Conservation (phyloP, 2,113 vertebrate genomes). For the Aplodontia rufa region DNA sequence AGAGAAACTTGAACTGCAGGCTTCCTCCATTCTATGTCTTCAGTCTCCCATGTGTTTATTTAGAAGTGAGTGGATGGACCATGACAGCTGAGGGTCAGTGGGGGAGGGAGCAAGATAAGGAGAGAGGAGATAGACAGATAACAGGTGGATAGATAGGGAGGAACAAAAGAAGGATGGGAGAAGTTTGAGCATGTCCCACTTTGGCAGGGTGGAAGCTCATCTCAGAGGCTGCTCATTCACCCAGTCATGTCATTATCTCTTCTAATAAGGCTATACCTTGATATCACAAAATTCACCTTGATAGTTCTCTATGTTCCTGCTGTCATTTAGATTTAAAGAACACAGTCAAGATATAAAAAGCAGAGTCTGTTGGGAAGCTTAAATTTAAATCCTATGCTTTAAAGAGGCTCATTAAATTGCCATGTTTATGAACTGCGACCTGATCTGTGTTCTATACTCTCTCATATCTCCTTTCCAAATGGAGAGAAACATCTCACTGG, state of each 20-base stretch:
- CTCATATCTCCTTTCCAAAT: constrained; percentile 57
- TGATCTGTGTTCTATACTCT: not conserved
- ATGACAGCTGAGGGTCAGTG: not conserved
- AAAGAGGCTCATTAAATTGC: constrained; percentile 54
- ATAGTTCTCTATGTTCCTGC: not conserved
- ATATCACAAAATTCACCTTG: constrained; percentile 14
- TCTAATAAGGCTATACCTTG: not conserved
- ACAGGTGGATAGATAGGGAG: too few species aligned
- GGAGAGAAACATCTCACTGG: constrained; percentile 42
- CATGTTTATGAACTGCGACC: constrained; percentile 54
- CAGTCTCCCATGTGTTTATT: not conserved
- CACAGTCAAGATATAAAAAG: constrained; percentile 21
- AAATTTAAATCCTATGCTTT: constrained; percentile 37
- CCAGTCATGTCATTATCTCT: not conserved
- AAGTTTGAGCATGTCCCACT: not conserved
- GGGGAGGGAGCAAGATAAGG: too few species aligned
- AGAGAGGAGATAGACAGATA: not conserved
- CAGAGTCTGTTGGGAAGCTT: constrained; percentile 22
- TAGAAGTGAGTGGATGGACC: not conserved
- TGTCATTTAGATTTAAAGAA: constrained; percentile 63
- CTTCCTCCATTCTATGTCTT: too few species aligned
- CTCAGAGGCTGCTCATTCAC: not conserved
- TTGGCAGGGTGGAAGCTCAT: not conserved
- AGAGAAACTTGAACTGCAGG: too few species aligned
- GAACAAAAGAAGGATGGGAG: not conserved